Percentiles rank a stretch among this genome's conserved stretches.
Evolutionary conservation across 2,888 invertebrate species (phyloP).

Genomic region (Ophonus ardosiacus): DNA sequence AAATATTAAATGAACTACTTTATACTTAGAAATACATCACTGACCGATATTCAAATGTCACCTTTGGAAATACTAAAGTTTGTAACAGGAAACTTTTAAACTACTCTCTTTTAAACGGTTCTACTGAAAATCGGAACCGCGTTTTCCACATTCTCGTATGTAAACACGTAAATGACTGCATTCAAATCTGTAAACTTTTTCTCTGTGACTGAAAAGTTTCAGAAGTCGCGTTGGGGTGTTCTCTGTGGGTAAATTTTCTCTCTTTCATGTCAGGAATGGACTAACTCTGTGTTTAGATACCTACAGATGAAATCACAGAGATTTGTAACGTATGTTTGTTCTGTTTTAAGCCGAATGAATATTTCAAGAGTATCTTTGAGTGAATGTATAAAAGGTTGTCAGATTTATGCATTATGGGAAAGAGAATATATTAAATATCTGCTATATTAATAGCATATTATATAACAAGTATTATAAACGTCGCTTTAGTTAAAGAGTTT

Average conservation of each 20-base stretch:
- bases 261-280: slow-evolving; percentile 28
- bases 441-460: too few relatives aligned
- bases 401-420: too few relatives aligned
- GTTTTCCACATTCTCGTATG: slow-evolving; percentile 49
- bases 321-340: slow-evolving; percentile 13
- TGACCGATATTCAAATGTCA: slow-evolving; percentile 51
- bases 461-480: too few relatives aligned
- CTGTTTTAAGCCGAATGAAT: background rate
- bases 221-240: slow-evolving; percentile 15
- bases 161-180: slow-evolving; percentile 61
- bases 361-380: background rate
- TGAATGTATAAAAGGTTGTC: background rate
- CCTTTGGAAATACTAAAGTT: slow-evolving; percentile 37
- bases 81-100: slow-evolving; percentile 52
- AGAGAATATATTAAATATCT: too few relatives aligned
- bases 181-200: slow-evolving; percentile 58
- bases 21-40: slow-evolving; percentile 29
- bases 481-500: too few relatives aligned
- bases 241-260: slow-evolving; percentile 13
- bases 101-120: slow-evolving; percentile 46
- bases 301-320: slow-evolving; percentile 18
- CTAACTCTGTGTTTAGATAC: slow-evolving; percentile 33
- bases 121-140: slow-evolving; percentile 18
- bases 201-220: slow-evolving; percentile 40
- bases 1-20: slow-evolving; percentile 44